Base-by-base conservation (phyloP, 2,113 vertebrate species). In the Ptilorrhoa leucosticta region DNA sequence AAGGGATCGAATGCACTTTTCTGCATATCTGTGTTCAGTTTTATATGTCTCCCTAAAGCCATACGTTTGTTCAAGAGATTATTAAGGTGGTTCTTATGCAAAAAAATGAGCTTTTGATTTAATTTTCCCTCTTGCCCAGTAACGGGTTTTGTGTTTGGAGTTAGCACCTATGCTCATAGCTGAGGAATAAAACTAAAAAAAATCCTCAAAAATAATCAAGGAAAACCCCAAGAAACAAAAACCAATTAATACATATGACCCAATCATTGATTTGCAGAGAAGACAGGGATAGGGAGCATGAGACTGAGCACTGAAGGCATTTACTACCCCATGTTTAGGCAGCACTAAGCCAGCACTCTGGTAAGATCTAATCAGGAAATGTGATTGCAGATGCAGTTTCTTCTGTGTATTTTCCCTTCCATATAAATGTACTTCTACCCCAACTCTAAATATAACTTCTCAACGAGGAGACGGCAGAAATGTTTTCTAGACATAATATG, bases 291-390 rank as follows among this genome's bases (percentile, higher is more conserved):
- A 64, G 45, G 27, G 42, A 72, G 9, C 48, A 39, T 15, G 27
- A 57, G 30, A 47, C 45, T 17, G 54, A 91, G 50, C 39, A 33
- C 20, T 69, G 35, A 57, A 86, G 18, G 37, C 23, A 48, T 87
- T 91, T 86, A 63, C 50, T 87, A 66, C 20, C 66, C 68, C 11
- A 3, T 39, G 56, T 89, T 95, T 84, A 48, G 47, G 50, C 6
- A 93, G 61, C 54, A 82, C 11, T 40, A 80, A 91, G 51, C 37
- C 54, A 56, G 68, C 18, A 1, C 23, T 89, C 27, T 57, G 28
- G 51, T 53, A 28, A 81, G 42, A 79, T 61, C 73, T 96, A 82
- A 87, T 93, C 65, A 65, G 58, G 35, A 96, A 92, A 93, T 83
- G 21, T 75, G 70, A 91, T 45, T 90, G 78, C 50, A 69, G 76